Conservation (phyloP, 2,113 vertebrate genomes). For the Aptenodytes patagonicus region DNA sequence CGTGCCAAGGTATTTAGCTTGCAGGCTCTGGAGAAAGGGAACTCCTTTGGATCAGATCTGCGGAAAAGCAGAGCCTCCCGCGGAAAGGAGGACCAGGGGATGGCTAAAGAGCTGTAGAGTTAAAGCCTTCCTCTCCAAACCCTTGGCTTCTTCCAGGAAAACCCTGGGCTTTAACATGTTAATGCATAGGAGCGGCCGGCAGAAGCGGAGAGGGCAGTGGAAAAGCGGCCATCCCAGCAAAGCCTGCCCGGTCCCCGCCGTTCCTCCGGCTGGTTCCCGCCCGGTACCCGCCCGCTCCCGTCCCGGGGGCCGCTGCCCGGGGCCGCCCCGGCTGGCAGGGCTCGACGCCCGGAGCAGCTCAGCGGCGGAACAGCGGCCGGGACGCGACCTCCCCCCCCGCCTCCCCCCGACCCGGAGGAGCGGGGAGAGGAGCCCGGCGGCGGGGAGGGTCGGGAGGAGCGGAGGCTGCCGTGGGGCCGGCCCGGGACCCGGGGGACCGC, state of each 20-base stretch:
- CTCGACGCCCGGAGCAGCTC: not conserved
- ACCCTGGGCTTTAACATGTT: not conserved
- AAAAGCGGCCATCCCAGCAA: not conserved
- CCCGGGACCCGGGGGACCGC: not conserved
- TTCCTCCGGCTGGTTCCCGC: not conserved
- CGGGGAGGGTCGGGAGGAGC: not conserved
- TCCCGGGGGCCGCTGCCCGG: not conserved
- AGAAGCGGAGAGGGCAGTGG: not conserved
- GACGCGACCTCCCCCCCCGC: not conserved
- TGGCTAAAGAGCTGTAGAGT: not conserved
- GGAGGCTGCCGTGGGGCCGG: not conserved
- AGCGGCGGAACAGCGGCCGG: not conserved
- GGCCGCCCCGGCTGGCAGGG: not conserved
- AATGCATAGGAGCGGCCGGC: not conserved
- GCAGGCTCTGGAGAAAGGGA: not conserved
- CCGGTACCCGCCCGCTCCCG: not conserved
- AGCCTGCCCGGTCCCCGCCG: not conserved
- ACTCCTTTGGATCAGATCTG: not conserved
- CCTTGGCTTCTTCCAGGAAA: not conserved
- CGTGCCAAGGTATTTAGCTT: conserved; percentile 36
- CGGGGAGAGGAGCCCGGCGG: not conserved
- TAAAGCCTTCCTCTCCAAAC: not conserved
- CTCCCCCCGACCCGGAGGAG: not conserved
- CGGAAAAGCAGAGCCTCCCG: not conserved
- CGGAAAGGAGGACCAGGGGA: not conserved